These are phyloP conservation scores for Malurus splendens DNA, from an alignment of 2,797 vertebrate species.

Conservation along the genomic window DNA sequence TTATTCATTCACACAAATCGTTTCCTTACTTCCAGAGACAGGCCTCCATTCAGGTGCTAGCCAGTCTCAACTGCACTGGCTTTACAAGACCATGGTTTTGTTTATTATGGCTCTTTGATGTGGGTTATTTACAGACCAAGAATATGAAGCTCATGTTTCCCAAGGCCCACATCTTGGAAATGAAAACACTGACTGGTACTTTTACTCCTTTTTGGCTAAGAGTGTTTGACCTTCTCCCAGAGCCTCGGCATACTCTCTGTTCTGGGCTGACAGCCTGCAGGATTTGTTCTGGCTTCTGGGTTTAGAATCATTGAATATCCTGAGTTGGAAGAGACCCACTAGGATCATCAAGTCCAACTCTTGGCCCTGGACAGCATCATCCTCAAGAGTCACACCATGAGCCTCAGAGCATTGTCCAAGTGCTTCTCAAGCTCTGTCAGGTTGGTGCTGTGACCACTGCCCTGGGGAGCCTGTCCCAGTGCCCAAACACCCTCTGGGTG, in stretches of 20 bases:
- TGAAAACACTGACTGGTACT: background rate
- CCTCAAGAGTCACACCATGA: rapidly evolving
- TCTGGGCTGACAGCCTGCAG: background rate
- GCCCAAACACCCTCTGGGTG: background rate
- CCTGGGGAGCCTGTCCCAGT: background rate
- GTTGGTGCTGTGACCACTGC: background rate
- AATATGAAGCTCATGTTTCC: slow-evolving; percentile 10
- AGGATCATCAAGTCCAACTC: background rate
- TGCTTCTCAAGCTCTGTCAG: rapidly evolving
- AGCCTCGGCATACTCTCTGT: background rate
- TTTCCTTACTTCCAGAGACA: slow-evolving; percentile 33
- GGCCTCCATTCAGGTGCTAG: slow-evolving; percentile 7
- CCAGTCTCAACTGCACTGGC: background rate
- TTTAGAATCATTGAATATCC: background rate
- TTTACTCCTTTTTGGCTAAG: background rate
- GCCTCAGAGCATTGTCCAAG: rapidly evolving
- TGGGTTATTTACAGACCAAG: slow-evolving; percentile 30
- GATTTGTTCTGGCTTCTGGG: background rate
- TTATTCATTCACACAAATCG: slow-evolving; percentile 22
- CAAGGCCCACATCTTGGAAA: background rate
- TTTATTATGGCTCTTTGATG: slow-evolving; percentile 26
- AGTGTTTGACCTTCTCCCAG: background rate
- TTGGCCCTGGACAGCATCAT: background rate
- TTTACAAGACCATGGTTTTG: background rate
- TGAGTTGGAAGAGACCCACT: background rate